Percentiles rank a stretch among this genome's conserved stretches.
phyloP scores from a whole-genome alignment of 2,113 vertebrate species.

The Terrapene triunguis region DNA sequence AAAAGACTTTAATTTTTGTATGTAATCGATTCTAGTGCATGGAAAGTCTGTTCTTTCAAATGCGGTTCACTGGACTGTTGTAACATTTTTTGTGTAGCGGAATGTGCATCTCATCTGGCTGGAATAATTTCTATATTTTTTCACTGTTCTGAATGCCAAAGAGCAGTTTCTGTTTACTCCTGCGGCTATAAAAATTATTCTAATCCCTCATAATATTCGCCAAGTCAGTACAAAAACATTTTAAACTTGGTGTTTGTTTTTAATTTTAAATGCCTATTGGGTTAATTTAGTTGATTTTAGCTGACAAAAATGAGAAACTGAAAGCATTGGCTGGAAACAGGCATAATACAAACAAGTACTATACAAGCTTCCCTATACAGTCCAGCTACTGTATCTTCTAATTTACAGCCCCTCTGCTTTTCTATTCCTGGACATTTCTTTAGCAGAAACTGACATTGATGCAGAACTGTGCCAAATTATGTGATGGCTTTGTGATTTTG shows the following conservation, averaged over 20 bases:
- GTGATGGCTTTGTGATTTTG: not conserved
- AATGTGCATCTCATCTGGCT: not conserved
- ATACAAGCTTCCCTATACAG: not conserved
- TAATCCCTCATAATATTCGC: not conserved
- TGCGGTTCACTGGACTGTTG: not conserved
- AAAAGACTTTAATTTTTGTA: constrained; percentile 2
- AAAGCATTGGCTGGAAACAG: not conserved
- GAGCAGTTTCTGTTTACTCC: constrained; percentile 25
- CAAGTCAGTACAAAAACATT: not conserved
- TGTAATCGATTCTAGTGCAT: not conserved
- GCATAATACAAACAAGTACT: not conserved
- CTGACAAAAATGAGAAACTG: not conserved
- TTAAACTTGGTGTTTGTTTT: not conserved
- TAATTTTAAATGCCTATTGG: not conserved
- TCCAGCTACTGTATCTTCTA: not conserved
- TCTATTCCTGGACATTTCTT: not conserved
- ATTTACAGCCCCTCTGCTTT: not conserved
- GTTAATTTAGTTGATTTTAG: not conserved
- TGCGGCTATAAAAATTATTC: not conserved
- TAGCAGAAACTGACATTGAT: constrained; percentile 22
- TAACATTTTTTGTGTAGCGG: not conserved
- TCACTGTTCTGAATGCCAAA: constrained; percentile 27
- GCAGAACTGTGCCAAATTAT: not conserved
- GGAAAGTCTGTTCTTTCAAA: not conserved
- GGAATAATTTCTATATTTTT: not conserved